These are phyloP conservation scores for Erethizon dorsatum DNA, from an alignment of 2,797 vertebrate genomes.

Conservation along the genomic window DNA sequence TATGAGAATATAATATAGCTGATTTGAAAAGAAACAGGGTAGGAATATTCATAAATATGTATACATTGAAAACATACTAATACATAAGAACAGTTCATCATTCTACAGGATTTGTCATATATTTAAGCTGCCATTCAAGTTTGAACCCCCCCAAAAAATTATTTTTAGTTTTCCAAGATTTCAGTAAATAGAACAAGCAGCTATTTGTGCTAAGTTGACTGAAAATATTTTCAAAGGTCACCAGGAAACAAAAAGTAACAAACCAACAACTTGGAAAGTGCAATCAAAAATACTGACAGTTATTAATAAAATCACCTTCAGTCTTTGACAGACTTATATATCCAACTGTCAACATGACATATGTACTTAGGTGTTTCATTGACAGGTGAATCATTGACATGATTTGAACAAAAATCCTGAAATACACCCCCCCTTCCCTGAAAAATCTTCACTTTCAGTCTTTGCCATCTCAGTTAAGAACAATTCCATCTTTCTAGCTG, in stretches of 20 bases:
- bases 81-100: constrained; percentile 5
- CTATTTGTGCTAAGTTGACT: neutral
- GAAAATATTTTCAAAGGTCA: constrained; percentile 76
- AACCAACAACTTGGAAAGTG: constrained; percentile 61
- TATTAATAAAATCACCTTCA: constrained; percentile 78
- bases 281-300: constrained; percentile 64
- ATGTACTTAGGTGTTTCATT: constrained; percentile 74
- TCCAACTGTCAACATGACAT: constrained; percentile 72
- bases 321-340: constrained; percentile 72
- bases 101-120: neutral
- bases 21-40: constrained; percentile 36
- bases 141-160: neutral
- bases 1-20: neutral
- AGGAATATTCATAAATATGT: constrained; percentile 44
- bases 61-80: neutral
- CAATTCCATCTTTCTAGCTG: neutral
- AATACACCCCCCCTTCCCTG: neutral
- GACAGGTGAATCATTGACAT: constrained; percentile 18
- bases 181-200: constrained; percentile 54
- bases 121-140: constrained; percentile 29
- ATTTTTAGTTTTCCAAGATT: constrained; percentile 58
- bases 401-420: constrained; percentile 52
- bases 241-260: constrained; percentile 69
- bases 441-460: constrained; percentile 38
- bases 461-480: constrained; percentile 58